Evolutionary conservation across 1,140 invertebrate species (phyloP).

Genomic region (Lucilia cuprina): DNA sequence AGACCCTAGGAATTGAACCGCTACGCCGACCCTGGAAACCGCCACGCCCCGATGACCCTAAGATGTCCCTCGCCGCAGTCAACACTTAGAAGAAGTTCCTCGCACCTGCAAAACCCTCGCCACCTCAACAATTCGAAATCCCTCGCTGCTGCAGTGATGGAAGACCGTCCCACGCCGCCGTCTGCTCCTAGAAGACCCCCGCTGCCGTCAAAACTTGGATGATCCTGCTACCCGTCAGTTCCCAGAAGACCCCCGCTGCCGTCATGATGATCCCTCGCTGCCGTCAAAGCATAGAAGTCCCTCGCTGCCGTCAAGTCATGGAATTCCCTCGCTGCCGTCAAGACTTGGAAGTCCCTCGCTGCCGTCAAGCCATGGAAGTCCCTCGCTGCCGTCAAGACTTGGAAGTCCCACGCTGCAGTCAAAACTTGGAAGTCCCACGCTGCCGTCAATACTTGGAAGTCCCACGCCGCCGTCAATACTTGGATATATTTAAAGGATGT

Average conservation of each 20-base stretch:
- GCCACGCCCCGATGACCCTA: conserved; percentile 39
- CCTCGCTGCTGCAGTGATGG: conserved; percentile 37
- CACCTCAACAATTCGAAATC: conserved; percentile 15
- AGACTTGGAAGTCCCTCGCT: conserved; percentile 44
- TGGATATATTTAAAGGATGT: conserved; percentile 15
- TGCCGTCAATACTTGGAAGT: conserved; percentile 40
- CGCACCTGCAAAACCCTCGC: conserved; percentile 37
- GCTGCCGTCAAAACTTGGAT: conserved; percentile 41
- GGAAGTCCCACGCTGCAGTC: not conserved
- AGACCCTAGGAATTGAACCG: not conserved
- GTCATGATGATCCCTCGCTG: too few relatives aligned
- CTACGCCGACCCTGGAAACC: conserved; percentile 30
- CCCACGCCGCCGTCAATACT: conserved; percentile 42
- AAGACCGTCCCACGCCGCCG: conserved; percentile 48
- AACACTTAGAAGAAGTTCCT: conserved; percentile 5
- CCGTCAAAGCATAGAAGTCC: conserved; percentile 38
- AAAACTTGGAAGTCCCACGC: conserved; percentile 45
- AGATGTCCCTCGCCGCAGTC: conserved; percentile 40
- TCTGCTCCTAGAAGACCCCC: conserved; percentile 39
- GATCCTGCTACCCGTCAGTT: conserved; percentile 38
- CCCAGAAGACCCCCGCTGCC: conserved; percentile 42
- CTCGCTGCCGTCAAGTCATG: conserved; percentile 33
- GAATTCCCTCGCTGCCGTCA: conserved; percentile 48
- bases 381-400: conserved; percentile 42
- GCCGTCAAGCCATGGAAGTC: conserved; percentile 40